Evolutionary conservation across 2,888 invertebrate genomes (phyloP).

Genomic region (Drosophila nr. fundita): DNA sequence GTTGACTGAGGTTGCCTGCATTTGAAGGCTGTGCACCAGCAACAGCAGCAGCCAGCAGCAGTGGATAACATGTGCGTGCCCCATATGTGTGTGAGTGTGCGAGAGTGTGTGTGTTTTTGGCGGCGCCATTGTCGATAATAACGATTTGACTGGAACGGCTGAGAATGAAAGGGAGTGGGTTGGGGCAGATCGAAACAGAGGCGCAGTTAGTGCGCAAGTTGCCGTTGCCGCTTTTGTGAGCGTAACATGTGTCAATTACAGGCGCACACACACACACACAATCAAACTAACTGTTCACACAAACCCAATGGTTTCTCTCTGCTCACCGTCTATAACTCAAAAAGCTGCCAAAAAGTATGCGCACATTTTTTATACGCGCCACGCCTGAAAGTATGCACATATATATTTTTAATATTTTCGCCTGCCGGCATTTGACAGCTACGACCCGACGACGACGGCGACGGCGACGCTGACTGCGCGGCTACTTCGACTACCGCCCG

Average conservation of each 20-base stretch:
- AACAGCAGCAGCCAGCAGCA: conserved; percentile 53
- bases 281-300: conserved; percentile 34
- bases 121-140: conserved; percentile 79
- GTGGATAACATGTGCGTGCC: conserved; percentile 54
- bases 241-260: conserved; percentile 84
- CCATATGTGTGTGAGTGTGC: conserved; percentile 21
- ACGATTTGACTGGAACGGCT: conserved; percentile 58
- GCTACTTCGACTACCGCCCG: conserved; percentile 25
- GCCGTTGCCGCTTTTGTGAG: conserved; percentile 72
- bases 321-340: conserved; percentile 74
- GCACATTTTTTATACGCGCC: conserved; percentile 74
- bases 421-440: conserved; percentile 76
- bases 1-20: conserved; percentile 81
- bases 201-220: conserved; percentile 52
- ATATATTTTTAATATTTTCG: conserved; percentile 67
- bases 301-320: conserved; percentile 36
- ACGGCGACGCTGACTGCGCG: conserved; percentile 17
- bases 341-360: conserved; percentile 78
- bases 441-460: conserved; percentile 32
- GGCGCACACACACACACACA: conserved; percentile 52
- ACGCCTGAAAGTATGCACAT: conserved; percentile 73
- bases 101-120: conserved; percentile 68
- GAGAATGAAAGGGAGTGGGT: conserved; percentile 5
- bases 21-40: conserved; percentile 77
- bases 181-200: conserved; percentile 24